Base-by-base conservation (phyloP, 2,797 vertebrate genomes). In the Helicolenus hilgendorfi region DNA sequence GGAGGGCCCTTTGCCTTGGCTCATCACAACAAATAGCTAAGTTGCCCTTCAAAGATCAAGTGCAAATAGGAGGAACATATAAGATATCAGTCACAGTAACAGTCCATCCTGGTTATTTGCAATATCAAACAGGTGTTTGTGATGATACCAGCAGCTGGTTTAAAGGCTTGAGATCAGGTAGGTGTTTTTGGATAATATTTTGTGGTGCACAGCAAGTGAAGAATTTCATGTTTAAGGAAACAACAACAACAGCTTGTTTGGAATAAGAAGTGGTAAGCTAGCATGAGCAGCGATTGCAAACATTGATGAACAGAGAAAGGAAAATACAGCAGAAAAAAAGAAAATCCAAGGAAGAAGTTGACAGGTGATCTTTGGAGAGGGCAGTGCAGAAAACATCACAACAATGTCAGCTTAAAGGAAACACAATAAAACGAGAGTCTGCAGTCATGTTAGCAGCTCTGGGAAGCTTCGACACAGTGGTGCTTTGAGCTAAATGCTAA, bases 31-130 rank as follows among this genome's bases (percentile, higher is more conserved):
- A 53, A 79, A 58, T 58, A 58, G 22, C 24, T 0, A 58, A 58
- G 26, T 24, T 33, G 6, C 53, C 59, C 59, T 62, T 85, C 45
- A 67, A 45, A 72, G 20, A 83, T 92, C 71, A 73, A 88, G 74
- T 81, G 41, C 81, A 89, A 90, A 88, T 73, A 77, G 72, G 24
- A 81, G 29, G 65, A 72, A 83, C 65, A 9, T 9, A 65, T 69
- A 36, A 73, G 49, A 86, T 56, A 59, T 75, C 22, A 56, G 26
- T 71, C 69, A 58, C 15, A 35, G 3, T 38, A 79, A 49, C 22
- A 58, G 70, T 67, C 53, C 18, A 41, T 65, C 35, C 31, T 62
- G 9, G 29, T 81, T 58, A 77, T 75, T 68, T 79, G 27, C 72
- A 15, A 53, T 53, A 70, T 65, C 11, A 77, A 87, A 86, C 56